Percentiles rank a stretch among this genome's conserved stretches.
Conservation (phyloP, 2,797 vertebrate genomes). For the Phalloptychus januarius region DNA sequence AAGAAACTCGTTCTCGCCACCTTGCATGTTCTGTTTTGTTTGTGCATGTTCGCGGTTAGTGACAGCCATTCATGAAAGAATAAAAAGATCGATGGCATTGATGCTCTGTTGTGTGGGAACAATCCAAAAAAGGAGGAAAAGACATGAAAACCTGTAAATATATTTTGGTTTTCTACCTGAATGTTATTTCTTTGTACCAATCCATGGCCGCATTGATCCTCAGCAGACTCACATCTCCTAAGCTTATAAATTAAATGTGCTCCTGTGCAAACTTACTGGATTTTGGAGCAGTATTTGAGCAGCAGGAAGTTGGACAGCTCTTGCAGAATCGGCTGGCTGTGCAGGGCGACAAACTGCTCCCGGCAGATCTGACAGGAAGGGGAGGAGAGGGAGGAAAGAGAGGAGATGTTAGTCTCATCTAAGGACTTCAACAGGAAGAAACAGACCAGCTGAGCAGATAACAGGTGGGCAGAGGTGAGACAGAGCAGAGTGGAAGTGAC, state of each 20-base stretch:
- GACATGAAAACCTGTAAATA: not conserved
- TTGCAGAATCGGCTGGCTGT: constrained; percentile 91
- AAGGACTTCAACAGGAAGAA: constrained; percentile 14
- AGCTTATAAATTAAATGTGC: not conserved
- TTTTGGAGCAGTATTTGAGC: constrained; percentile 80
- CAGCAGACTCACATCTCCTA: not conserved
- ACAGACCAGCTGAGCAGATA: constrained; percentile 13
- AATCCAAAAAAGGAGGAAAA: not conserved
- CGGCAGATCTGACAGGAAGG: constrained; percentile 86
- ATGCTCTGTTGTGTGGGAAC: not conserved
- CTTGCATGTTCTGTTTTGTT: constrained; percentile 12
- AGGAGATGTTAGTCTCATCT: constrained; percentile 17
- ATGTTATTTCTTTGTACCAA: not conserved
- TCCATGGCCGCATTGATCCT: not conserved
- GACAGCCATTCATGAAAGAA: not conserved
- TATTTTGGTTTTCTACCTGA: not conserved
- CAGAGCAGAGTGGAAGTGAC: not conserved
- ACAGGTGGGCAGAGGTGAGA: constrained; percentile 4
- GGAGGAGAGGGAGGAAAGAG: constrained; percentile 19
- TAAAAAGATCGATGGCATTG: not conserved
- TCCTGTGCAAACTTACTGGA: constrained; percentile 66
- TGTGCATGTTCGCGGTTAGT: not conserved
- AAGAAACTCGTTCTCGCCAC: constrained; percentile 20
- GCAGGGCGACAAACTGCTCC: constrained; percentile 92
- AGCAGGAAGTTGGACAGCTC: constrained; percentile 89